Conservation (phyloP, 1,140 invertebrate species). For the Dendroctonus ponderosae region DNA sequence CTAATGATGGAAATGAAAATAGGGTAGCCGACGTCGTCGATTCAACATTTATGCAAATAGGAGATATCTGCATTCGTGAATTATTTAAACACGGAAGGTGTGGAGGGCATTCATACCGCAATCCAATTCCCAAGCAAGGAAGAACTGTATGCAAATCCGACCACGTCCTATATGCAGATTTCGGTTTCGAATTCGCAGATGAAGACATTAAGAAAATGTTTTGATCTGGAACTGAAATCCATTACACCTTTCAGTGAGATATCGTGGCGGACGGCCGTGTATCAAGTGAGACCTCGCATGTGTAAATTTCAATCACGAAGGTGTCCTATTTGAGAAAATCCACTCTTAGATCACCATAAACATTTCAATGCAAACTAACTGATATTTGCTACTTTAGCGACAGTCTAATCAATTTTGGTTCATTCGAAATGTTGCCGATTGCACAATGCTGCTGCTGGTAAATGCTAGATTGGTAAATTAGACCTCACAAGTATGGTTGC, state of each 20-base stretch:
- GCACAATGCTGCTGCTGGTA: constrained; percentile 3
- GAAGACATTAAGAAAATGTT: constrained; percentile 33
- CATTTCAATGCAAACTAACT: constrained; percentile 13
- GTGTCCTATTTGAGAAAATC: constrained; percentile 28
- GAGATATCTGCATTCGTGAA: constrained; percentile 27
- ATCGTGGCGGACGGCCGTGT: constrained; percentile 14
- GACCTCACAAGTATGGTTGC: too few relatives aligned
- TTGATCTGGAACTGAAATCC: constrained; percentile 20
- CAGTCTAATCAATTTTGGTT: constrained; percentile 25
- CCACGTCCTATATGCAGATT: constrained; percentile 30
- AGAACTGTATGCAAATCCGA: constrained; percentile 23
- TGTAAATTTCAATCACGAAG: constrained; percentile 25
- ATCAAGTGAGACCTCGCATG: constrained; percentile 19
- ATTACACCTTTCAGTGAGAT: constrained; percentile 23
- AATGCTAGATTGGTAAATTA: constrained; percentile 15
- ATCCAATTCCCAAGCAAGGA: constrained; percentile 28
- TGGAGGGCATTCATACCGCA: constrained; percentile 15
- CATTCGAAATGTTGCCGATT: constrained; percentile 8
- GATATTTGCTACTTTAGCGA: constrained; percentile 22
- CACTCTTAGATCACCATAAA: constrained; percentile 16
- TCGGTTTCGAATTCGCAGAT: constrained; percentile 16
- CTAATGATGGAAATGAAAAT: constrained; percentile 16
- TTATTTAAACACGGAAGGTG: constrained; percentile 31
- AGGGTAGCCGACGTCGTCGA: constrained; percentile 11
- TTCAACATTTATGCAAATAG: constrained; percentile 19